Base-by-base conservation (phyloP, 2,797 vertebrate genomes). In the Melanotaenia parkinsoni region DNA sequence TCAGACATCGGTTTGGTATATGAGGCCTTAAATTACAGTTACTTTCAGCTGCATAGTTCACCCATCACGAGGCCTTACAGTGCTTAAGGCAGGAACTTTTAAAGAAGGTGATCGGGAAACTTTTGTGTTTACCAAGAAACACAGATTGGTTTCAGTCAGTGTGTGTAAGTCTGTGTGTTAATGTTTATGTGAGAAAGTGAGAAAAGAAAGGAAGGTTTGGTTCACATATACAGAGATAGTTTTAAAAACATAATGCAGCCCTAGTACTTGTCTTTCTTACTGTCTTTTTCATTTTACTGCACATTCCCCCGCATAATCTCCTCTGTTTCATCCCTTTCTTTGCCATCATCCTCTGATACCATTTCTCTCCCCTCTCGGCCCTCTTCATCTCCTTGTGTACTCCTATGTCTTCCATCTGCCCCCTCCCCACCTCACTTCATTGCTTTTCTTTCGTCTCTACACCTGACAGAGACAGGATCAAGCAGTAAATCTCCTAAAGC, bases 401-500 rank as follows among this genome's bases (percentile, higher is more conserved):
- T 64, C 72, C 74, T 88, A 83, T 76, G 77, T 86, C 83, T 82
- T 79, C 89, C 86, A 88, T 88, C 85, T 86, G 86, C 87, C 66
- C 47, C 20, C 76, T 51, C 61, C 66, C 53, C 50, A 10, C 37
- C 35, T 37, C 61, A 22, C 66, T 64, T 78, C 82, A 81, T 85
- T 30, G 77, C 86, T 77, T 87, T 75, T 74, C 77, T 85, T 91
- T 87, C 74, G 76, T 89, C 82, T 90, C 70, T n/a, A 89, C 89
- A 92, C 89, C 88, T 91, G 90, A 91, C 87, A 84, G 86, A 91
- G 86, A 87, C 76, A 26, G 85, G 91, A 90, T 92, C 90, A 84
- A 86, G 87, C 89, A 83, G 88, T 92, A 91, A 91, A 91, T 90
- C 90, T 92, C 88, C 85, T 86, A 90, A 90, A 92, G 90, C 86